Conservation (phyloP, 2,888 invertebrate species). For the Synanthedon andrenaeformis region DNA sequence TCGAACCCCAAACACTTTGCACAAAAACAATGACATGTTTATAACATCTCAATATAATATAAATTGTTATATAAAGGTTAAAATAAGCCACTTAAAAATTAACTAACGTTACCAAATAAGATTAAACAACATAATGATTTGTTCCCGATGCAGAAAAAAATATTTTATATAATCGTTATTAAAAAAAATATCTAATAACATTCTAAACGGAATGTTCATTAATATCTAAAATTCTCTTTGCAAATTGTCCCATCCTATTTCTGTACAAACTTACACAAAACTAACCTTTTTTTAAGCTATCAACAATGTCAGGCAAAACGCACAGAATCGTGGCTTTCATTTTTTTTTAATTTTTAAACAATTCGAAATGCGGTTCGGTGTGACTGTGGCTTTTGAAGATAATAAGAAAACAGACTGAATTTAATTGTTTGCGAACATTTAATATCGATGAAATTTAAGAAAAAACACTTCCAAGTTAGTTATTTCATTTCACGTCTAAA, state of each 20-base stretch:
- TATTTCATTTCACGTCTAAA: too few species aligned
- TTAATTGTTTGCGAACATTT: slow-evolving; percentile 19
- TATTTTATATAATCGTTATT: slow-evolving; percentile 38
- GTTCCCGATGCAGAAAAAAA: slow-evolving; percentile 66
- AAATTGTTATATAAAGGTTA: slow-evolving; percentile 55
- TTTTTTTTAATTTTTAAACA: slow-evolving; percentile 23
- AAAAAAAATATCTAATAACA: slow-evolving; percentile 65
- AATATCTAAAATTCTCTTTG: slow-evolving; percentile 68
- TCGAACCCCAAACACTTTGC: slow-evolving; percentile 58
- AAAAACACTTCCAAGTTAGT: too few species aligned
- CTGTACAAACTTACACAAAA: slow-evolving; percentile 68
- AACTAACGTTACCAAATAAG: slow-evolving; percentile 70
- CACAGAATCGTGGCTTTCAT: slow-evolving; percentile 53
- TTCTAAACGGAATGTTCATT: slow-evolving; percentile 69
- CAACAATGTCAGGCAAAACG: slow-evolving; percentile 62
- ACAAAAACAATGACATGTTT: slow-evolving; percentile 64
- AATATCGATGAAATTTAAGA: slow-evolving; percentile 7
- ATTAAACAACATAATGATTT: slow-evolving; percentile 71
- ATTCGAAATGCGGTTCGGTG: slow-evolving; percentile 64
- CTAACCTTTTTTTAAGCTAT: slow-evolving; percentile 60
- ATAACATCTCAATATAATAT: slow-evolving; percentile 69
- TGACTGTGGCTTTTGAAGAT: slow-evolving; percentile 35
- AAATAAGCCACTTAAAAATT: slow-evolving; percentile 65
- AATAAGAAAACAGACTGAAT: slow-evolving; percentile 29
- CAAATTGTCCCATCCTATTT: slow-evolving; percentile 70